Conservation (phyloP, 2,888 invertebrate genomes). For the Polietes domitor region DNA sequence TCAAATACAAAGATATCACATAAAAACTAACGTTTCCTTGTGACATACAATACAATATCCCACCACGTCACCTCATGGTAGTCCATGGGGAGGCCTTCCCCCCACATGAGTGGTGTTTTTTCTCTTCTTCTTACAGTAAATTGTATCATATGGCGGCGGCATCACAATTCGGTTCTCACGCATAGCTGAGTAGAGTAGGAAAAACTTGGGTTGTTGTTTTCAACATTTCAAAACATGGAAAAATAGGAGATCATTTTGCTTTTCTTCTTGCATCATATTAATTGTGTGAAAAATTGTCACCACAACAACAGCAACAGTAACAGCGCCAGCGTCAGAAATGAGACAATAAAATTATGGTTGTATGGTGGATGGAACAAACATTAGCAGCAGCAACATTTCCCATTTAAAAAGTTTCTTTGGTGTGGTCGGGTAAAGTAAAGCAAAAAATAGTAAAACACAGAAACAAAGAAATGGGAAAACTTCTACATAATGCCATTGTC, state of each 20-base stretch:
- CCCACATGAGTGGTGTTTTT: not conserved
- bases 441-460: conserved; percentile 16
- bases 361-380: not conserved
- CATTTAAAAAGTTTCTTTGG: conserved; percentile 45
- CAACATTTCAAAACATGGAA: not conserved
- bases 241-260: conserved; percentile 9
- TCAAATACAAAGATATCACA: too few relatives aligned
- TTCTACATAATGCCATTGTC: conserved; percentile 9
- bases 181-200: conserved; percentile 46
- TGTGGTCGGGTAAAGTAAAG: not conserved
- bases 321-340: conserved; percentile 42
- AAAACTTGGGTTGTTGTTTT: conserved; percentile 37
- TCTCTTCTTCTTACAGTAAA: conserved; percentile 20
- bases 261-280: conserved; percentile 58
- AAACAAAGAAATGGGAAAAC: conserved; percentile 34
- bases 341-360: conserved; percentile 56
- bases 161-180: conserved; percentile 63
- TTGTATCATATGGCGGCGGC: conserved; percentile 54
- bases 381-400: conserved; percentile 2
- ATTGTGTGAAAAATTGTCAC: conserved; percentile 67
- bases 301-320: conserved; percentile 56
- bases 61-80: too few relatives aligned
- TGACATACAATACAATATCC: too few relatives aligned
- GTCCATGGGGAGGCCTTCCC: not conserved
- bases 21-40: too few relatives aligned